phyloP scores from a whole-genome alignment of 2,888 invertebrate genomes.

The Gymnoscelis rufifasciata region DNA sequence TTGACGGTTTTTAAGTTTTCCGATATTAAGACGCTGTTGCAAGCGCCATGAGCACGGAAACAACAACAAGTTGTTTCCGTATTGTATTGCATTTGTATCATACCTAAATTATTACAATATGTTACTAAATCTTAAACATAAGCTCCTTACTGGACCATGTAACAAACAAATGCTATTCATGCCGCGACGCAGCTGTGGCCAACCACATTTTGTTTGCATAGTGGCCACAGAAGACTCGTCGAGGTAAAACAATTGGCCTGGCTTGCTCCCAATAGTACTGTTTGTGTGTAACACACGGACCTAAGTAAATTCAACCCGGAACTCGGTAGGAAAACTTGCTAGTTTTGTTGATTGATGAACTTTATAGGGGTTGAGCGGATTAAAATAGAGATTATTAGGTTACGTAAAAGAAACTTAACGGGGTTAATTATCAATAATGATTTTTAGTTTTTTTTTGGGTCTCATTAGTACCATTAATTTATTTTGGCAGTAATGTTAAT shows the following conservation, averaged over 20 bases:
- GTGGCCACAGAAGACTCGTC: constrained; percentile 42
- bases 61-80: no score
- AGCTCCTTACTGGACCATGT: constrained; percentile 2
- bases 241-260: constrained; percentile 46
- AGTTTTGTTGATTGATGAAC: neutral
- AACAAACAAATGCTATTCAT: constrained; percentile 31
- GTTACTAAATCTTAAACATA: neutral
- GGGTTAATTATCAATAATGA: no score
- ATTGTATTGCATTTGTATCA: no score
- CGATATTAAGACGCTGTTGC: no score
- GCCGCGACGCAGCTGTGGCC: constrained; percentile 33
- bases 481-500: no score
- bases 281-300: constrained; percentile 20
- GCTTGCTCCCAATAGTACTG: constrained; percentile 32
- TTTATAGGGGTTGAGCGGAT: no score
- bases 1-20: no score
- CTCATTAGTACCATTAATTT: no score
- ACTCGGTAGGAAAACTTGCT: neutral
- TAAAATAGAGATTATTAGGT: no score
- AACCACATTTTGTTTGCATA: constrained; percentile 40
- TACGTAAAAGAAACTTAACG: no score
- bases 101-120: neutral
- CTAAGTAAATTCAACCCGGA: constrained; percentile 4
- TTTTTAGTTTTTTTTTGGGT: no score
- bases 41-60: no score